Percentiles rank a stretch among this genome's conserved stretches.
phyloP scores from a whole-genome alignment of 53 echinoderm and acorn worm genomes.

The Glandiceps talaboti region DNA sequence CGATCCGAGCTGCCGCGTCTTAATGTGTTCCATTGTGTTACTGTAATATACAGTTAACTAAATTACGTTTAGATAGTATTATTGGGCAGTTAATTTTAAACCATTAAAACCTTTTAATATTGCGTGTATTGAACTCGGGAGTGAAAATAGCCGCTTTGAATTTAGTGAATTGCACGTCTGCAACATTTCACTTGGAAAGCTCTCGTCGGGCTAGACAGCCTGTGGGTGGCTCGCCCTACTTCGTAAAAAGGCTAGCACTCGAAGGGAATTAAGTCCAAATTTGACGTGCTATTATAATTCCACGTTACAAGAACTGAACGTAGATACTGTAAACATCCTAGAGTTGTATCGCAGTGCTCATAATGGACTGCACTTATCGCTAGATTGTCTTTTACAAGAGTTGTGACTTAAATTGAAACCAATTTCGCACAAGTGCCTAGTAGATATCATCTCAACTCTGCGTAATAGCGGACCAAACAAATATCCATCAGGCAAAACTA shows the following conservation, averaged over 20 bases:
- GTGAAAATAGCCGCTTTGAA: not conserved
- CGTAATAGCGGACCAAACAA: not conserved
- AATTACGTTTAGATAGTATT: not conserved
- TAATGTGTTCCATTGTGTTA: not conserved
- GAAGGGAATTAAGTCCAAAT: not conserved
- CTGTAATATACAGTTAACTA: not conserved
- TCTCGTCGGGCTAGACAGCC: not conserved
- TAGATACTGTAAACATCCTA: not conserved
- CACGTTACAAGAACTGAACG: not conserved
- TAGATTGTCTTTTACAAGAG: not conserved
- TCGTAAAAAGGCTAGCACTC: constrained; percentile 16
- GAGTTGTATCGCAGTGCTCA: not conserved
- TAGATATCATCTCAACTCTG: not conserved
- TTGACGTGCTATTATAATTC: not conserved
- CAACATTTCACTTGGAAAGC: constrained; percentile 13
- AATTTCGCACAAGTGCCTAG: not conserved
- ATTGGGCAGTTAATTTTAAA: not conserved
- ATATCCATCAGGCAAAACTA: not conserved
- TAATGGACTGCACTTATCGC: not conserved
- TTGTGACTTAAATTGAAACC: not conserved
- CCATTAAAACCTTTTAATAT: not conserved
- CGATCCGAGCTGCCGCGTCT: not conserved
- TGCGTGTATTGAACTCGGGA: not conserved
- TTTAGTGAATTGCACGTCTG: no score
- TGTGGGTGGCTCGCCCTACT: not conserved